phyloP scores from a whole-genome alignment of 2,113 vertebrate species.

The Lepus europaeus region DNA sequence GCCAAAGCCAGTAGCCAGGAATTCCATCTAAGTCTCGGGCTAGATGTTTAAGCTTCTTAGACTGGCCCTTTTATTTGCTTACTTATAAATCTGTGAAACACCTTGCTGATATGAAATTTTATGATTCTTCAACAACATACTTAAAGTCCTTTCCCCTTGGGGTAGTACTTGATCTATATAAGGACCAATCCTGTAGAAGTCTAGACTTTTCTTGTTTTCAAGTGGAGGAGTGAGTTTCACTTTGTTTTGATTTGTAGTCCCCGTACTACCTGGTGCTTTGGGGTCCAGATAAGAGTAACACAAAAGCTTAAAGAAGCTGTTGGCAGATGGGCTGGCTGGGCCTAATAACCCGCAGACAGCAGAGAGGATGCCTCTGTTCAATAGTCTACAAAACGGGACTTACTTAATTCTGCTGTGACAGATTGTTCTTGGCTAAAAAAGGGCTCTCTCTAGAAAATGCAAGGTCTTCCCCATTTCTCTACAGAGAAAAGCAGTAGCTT shows the following conservation, averaged over 20 bases:
- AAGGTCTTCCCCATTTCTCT: neutral
- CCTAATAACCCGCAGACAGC: slow-evolving; percentile 4
- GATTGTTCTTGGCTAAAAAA: neutral
- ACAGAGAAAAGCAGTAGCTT: neutral
- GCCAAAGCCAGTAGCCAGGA: too few relatives aligned
- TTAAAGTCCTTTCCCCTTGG: neutral
- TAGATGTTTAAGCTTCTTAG: neutral
- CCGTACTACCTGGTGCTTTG: too few relatives aligned
- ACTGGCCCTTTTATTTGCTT: neutral
- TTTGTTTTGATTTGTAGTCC: neutral
- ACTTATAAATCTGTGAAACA: neutral
- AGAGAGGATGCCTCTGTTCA: neutral
- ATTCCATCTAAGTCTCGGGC: neutral
- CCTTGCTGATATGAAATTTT: neutral
- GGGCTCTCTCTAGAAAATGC: neutral
- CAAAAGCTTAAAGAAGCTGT: neutral
- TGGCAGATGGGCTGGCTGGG: neutral
- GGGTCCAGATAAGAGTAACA: neutral
- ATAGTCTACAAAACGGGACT: neutral
- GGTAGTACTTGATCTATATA: neutral
- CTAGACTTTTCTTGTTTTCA: neutral
- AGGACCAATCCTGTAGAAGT: neutral
- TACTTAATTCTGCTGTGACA: neutral
- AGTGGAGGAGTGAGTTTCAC: neutral
- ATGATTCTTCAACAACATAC: neutral